Conservation (phyloP, 2,888 invertebrate genomes). For the Mesorhabditis spiculigera region DNA sequence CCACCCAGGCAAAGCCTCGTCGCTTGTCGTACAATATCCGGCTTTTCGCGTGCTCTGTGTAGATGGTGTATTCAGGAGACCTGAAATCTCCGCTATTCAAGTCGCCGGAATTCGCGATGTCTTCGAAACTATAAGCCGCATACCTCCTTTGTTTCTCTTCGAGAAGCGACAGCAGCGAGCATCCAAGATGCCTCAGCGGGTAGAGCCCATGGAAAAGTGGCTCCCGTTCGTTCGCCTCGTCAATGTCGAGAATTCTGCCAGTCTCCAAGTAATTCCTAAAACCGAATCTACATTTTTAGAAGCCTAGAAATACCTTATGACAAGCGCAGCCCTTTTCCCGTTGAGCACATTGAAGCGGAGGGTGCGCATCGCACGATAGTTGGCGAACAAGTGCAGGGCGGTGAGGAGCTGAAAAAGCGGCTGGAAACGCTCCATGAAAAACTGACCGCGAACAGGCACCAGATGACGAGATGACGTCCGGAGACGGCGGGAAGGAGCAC, state of each 20-base stretch:
- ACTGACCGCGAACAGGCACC: constrained; percentile 69
- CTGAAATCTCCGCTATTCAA: neutral
- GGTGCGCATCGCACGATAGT: constrained; percentile 66
- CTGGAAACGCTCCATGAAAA: neutral
- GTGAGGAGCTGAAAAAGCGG: constrained; percentile 66
- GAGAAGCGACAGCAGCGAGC: constrained; percentile 6
- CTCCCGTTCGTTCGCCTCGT: constrained; percentile 18
- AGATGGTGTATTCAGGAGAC: neutral
- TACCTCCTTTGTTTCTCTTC: constrained; percentile 9
- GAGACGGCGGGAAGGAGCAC: constrained; percentile 39
- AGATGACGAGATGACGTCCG: constrained; percentile 59
- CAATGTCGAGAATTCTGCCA: constrained; percentile 11
- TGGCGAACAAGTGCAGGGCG: constrained; percentile 77
- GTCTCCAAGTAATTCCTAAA: constrained; percentile 17
- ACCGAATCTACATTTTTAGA: neutral
- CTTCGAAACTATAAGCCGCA: constrained; percentile 3
- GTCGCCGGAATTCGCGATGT: neutral
- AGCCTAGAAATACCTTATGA: constrained; percentile 11
- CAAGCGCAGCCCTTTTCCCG: constrained; percentile 28
- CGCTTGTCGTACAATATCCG: neutral
- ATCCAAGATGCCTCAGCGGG: constrained; percentile 18
- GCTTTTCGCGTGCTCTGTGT: neutral
- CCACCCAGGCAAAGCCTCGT: neutral
- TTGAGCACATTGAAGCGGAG: constrained; percentile 41
- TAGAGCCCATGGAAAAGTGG: constrained; percentile 19